Evolutionary conservation across 2,797 vertebrate species (phyloP).

Genomic region (Buphagus erythrorhynchus): DNA sequence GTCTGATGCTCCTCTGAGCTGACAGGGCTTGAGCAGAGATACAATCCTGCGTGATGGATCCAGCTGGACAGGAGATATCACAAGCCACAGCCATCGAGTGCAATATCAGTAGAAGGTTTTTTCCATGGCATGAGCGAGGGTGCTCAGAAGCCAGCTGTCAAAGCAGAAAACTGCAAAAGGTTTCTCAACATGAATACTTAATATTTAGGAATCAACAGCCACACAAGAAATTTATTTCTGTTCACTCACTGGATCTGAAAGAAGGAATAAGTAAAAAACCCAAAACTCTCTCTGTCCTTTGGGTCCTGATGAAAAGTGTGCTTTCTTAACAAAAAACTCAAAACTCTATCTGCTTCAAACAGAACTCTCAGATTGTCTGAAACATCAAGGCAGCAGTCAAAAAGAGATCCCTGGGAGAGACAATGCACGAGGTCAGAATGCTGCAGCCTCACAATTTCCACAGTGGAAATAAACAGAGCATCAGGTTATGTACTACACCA

Average conservation of each 20-base stretch:
- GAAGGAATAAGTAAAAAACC: neutral
- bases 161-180: neutral
- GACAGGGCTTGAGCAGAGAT: neutral
- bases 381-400: conserved; percentile 22
- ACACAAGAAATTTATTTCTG: neutral
- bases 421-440: neutral
- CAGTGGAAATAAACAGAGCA: neutral
- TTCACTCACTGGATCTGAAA: neutral
- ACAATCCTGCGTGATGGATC: neutral
- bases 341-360: conserved; percentile 13
- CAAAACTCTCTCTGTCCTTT: neutral
- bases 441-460: neutral
- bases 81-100: neutral
- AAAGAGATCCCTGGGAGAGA: conserved; percentile 11
- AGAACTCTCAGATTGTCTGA: neutral
- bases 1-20: neutral
- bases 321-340: neutral
- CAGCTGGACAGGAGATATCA: neutral
- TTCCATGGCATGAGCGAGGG: neutral
- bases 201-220: neutral
- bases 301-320: conserved; percentile 16
- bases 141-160: neutral
- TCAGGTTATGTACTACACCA: neutral
- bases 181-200: neutral
- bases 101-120: neutral